phyloP scores from a whole-genome alignment of 2,797 vertebrate genomes.

The Syncerus caffer region DNA sequence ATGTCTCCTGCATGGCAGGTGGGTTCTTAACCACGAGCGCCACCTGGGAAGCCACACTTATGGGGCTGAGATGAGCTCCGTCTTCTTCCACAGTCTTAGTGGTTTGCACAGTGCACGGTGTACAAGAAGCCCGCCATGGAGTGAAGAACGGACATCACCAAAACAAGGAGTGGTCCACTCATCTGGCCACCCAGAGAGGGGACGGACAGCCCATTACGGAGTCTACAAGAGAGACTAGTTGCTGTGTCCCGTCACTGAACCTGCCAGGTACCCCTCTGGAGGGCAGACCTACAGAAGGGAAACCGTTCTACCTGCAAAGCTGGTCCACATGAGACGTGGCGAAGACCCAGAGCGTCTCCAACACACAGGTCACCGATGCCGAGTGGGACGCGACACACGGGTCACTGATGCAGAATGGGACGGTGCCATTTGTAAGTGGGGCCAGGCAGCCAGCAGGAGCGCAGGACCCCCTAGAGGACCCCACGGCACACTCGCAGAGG shows the following conservation, averaged over 20 bases:
- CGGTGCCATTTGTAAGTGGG: rapidly evolving
- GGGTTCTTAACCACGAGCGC: not conserved
- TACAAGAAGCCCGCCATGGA: rapidly evolving
- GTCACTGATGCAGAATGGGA: too few species aligned
- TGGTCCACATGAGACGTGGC: rapidly evolving
- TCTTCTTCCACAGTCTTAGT: not conserved
- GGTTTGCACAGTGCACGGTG: not conserved
- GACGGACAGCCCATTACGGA: rapidly evolving
- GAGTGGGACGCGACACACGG: too few species aligned
- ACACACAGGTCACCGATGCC: rapidly evolving
- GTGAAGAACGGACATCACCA: not conserved
- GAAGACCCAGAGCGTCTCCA: not conserved
- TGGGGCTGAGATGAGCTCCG: not conserved
- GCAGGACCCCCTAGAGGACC: rapidly evolving
- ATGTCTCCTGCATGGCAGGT: not conserved
- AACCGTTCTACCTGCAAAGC: not conserved
- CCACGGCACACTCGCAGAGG: rapidly evolving
- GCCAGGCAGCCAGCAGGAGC: not conserved
- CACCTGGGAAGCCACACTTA: not conserved
- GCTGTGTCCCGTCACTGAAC: not conserved
- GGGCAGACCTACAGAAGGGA: not conserved
- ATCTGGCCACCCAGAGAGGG: not conserved
- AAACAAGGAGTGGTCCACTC: not conserved
- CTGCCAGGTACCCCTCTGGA: too few species aligned
- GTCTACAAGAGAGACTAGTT: not conserved